Conservation (phyloP, 2,888 invertebrate genomes). For the Lasioglossum leucozonium region DNA sequence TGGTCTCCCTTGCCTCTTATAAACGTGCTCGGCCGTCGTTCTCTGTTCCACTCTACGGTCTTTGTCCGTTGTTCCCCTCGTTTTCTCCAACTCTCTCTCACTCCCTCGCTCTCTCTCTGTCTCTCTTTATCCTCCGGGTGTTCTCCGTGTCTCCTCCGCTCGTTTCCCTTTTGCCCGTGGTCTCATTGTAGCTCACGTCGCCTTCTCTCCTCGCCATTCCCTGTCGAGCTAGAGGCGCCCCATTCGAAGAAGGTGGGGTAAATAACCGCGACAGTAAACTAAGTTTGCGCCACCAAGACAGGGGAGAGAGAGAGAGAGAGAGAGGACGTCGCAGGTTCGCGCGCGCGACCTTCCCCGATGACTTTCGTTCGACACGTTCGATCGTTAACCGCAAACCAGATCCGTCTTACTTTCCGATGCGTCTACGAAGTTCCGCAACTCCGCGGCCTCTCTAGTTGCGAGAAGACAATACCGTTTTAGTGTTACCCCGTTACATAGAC, state of each 20-base stretch:
- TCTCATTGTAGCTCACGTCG: conserved; percentile 46
- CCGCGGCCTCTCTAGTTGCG: conserved; percentile 15
- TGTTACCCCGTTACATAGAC: background rate
- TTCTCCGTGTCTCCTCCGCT: conserved; percentile 2
- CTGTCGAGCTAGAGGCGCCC: conserved; percentile 28
- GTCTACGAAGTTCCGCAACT: conserved; percentile 48
- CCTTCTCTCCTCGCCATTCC: conserved; percentile 15
- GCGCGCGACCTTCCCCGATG: conserved; percentile 38
- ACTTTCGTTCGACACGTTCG: conserved; percentile 63
- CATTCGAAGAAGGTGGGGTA: conserved; percentile 55
- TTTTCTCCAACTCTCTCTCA: conserved; percentile 3
- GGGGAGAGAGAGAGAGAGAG: conserved; percentile 5
- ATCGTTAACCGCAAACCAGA: conserved; percentile 59
- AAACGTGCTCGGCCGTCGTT: background rate
- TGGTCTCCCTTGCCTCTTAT: background rate
- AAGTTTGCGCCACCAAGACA: conserved; percentile 55
- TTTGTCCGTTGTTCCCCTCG: conserved; percentile 17
- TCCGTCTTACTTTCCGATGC: conserved; percentile 53
- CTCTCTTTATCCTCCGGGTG: conserved; percentile 4
- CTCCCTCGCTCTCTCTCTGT: conserved; percentile 4
- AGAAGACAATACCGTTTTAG: conserved; percentile 7
- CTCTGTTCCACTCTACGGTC: background rate
- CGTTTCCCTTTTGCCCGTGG: conserved; percentile 22
- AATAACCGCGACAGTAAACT: conserved; percentile 68
- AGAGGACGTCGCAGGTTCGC: conserved; percentile 39